Percentiles rank a stretch among this genome's conserved stretches.
These are phyloP conservation scores for Alectura lathami DNA, from an alignment of 2,113 vertebrate genomes.

Conservation along the genomic window DNA sequence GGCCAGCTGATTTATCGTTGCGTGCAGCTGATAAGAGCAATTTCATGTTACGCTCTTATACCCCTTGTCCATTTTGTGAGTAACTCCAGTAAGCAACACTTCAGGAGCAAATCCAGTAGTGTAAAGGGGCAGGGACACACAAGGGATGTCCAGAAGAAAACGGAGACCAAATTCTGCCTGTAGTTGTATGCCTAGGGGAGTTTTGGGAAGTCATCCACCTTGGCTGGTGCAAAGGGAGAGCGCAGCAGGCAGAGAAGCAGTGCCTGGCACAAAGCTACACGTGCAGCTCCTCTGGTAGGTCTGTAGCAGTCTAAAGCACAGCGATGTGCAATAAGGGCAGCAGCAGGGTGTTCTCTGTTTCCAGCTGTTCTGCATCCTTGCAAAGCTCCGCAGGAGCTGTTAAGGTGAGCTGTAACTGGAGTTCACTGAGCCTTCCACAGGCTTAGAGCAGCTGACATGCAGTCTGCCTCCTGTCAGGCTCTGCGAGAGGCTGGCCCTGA, in stretches of 20 bases:
- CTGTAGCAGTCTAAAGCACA: neutral
- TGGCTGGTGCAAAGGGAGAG: neutral
- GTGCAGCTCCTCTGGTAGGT: neutral
- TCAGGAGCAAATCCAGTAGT: neutral
- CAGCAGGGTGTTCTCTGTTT: neutral
- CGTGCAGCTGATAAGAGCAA: conserved; percentile 29
- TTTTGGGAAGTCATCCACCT: neutral
- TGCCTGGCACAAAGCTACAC: neutral
- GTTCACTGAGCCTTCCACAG: neutral
- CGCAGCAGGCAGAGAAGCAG: neutral
- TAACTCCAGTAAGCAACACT: conserved; percentile 12
- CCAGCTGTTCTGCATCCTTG: neutral
- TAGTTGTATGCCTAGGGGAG: neutral
- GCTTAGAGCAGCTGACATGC: neutral
- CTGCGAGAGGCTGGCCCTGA: neutral
- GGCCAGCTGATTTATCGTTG: conserved; percentile 8
- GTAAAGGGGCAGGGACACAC: neutral
- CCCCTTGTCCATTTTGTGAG: conserved; percentile 16
- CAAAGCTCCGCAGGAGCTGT: neutral
- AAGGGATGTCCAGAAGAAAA: neutral
- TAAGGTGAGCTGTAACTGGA: neutral
- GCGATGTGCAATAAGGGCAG: neutral
- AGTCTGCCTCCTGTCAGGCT: neutral
- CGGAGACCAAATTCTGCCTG: neutral
- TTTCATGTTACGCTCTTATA: conserved; percentile 25